Evolutionary conservation across 2,113 vertebrate species (phyloP), one percentile per base, ranked within the genome.

Genomic region (Pontoporia blainvillei): DNA sequence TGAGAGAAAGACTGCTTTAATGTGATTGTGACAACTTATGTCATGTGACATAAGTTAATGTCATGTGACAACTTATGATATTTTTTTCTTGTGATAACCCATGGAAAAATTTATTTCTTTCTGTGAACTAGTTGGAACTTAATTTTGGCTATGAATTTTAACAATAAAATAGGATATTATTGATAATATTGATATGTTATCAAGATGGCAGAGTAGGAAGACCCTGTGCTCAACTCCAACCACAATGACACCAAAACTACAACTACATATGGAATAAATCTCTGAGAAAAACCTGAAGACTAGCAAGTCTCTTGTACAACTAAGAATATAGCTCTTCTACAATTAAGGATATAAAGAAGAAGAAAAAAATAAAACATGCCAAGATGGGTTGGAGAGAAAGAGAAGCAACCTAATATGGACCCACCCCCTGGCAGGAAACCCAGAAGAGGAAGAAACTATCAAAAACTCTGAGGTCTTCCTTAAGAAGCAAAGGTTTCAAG

Each of bases 331-430:
- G 11, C 49, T 54, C 20, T 78, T 78, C 75, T 23, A 78, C 20
- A 78, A 36, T n/a, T 36, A 54, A 78, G 2, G 21, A 54, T 78
- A 54, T 78, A 54, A 14, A 34, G 46, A 17, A 29, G 52, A 17
- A 17, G 44, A 29, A 2, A 0, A 1, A 6, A 72, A 71, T 18
- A 12, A 23, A 23, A 57, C 17, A 17, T 17, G 6, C 12, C 11
- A 78, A 78, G 49, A 54, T 78, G 11, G 6, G 34, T 25, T 49
- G 12, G n/a, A 78, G 49, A 20, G 31, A 78, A 78, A 78, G 11
- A 54, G 6, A 78, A 78, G 3, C 31, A 78, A 54, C 20, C 34
- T 54, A 78, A 5, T 54, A 31, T n/a, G 46, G 6, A 23, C 31
- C 31, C 11, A 54, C 13, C 1, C 1, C 49, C 34, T 23, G 11